A percentile compares a stretch with the other conserved stretches of the same genome.
Evolutionary conservation across 2,888 invertebrate genomes (phyloP).

Genomic region (Cenopis cana): DNA sequence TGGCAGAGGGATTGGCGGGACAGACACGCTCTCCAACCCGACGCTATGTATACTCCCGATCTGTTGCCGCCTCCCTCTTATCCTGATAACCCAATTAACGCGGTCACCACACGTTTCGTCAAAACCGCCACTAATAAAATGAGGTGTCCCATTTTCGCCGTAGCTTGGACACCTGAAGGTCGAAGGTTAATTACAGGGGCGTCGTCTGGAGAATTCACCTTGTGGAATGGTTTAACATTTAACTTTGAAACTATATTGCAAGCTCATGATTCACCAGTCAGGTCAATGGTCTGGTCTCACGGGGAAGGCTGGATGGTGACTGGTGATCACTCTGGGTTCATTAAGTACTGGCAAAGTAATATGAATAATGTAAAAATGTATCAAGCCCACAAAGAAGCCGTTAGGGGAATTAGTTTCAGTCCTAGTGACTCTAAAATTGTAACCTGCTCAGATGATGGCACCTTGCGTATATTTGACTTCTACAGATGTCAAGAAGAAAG

Average conservation of each 20-base stretch:
- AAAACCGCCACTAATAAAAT: slow-evolving; percentile 99
- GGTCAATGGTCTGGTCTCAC: slow-evolving; percentile 99
- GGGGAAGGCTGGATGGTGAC: slow-evolving; percentile 99
- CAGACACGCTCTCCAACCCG: slow-evolving; percentile 95
- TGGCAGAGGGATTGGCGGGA: slow-evolving; percentile 98
- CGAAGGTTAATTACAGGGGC: slow-evolving; percentile 98
- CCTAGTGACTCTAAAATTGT: slow-evolving; percentile 99
- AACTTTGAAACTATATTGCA: slow-evolving; percentile 99
- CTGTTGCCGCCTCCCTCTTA: slow-evolving; percentile 97
- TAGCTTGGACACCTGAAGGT: slow-evolving; percentile 99
- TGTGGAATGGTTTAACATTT: slow-evolving; percentile 99
- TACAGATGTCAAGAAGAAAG: slow-evolving; percentile 98
- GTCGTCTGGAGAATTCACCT: slow-evolving; percentile 99
- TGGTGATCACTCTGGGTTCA: slow-evolving; percentile 98
- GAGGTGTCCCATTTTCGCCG: slow-evolving; percentile 99
- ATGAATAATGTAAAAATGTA: slow-evolving; percentile 99
- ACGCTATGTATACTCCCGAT: slow-evolving; percentile 97
- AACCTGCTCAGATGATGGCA: slow-evolving; percentile 99
- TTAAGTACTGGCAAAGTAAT: slow-evolving; percentile 99
- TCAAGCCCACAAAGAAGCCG: slow-evolving; percentile 99
- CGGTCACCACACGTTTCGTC: slow-evolving; percentile 97
- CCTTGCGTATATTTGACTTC: slow-evolving; percentile 99
- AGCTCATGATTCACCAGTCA: slow-evolving; percentile 99
- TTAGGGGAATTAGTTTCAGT: slow-evolving; percentile 99
- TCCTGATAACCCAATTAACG: slow-evolving; percentile 97